Percentiles rank a stretch among this genome's conserved stretches.
Evolutionary conservation across 23 tunicate genomes (phyloP).

Genomic region (Halocynthia roretzi): DNA sequence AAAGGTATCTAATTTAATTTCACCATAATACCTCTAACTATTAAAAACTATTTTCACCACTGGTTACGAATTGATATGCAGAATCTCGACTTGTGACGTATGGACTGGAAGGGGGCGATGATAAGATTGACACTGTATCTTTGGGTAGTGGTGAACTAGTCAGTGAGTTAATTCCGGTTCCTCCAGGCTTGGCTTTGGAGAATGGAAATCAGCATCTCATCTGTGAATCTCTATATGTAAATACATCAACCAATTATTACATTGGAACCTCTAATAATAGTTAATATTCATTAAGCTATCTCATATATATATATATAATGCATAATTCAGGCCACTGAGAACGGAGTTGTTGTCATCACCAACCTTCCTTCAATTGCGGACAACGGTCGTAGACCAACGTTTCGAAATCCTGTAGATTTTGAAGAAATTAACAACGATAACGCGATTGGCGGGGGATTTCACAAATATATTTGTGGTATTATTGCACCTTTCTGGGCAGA

Average conservation of each 20-base stretch:
- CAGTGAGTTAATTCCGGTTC: slow-evolving; percentile 31
- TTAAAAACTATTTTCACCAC: background rate
- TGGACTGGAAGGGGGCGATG: slow-evolving; percentile 35
- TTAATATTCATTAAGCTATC: background rate
- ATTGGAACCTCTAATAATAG: background rate
- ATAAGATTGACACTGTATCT: slow-evolving; percentile 11
- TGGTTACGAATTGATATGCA: background rate
- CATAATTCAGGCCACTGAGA: slow-evolving; percentile 59
- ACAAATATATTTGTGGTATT: slow-evolving; percentile 51
- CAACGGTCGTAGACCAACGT: slow-evolving; percentile 31
- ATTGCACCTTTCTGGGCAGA: slow-evolving; percentile 84
- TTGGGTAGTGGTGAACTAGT: slow-evolving; percentile 42
- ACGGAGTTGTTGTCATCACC: slow-evolving; percentile 60
- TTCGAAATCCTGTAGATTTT: slow-evolving; percentile 45
- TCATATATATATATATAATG: background rate
- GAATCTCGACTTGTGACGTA: slow-evolving; percentile 37
- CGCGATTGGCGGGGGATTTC: slow-evolving; percentile 17
- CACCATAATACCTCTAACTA: background rate
- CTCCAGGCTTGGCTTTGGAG: slow-evolving; percentile 52
- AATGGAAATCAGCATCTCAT: slow-evolving; percentile 1
- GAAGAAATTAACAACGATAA: background rate
- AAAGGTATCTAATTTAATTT: slow-evolving; percentile 20
- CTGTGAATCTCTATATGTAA: slow-evolving; percentile 57
- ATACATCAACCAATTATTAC: background rate
- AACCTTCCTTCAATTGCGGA: slow-evolving; percentile 26